These are phyloP conservation scores for Zelostemma sp. DNA, from an alignment of 1,140 invertebrate species.

Conservation along the genomic window DNA sequence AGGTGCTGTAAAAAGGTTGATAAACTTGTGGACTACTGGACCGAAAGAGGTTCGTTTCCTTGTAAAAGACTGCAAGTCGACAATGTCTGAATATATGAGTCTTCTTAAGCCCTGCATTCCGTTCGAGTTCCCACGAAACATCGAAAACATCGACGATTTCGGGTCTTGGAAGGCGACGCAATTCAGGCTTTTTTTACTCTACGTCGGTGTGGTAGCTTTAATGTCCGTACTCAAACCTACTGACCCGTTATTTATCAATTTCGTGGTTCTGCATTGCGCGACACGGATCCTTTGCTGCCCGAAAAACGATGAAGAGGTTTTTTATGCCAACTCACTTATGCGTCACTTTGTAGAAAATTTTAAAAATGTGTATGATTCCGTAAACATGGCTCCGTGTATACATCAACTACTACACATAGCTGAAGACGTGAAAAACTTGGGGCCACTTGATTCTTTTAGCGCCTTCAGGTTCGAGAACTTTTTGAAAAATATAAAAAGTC, in stretches of 20 bases:
- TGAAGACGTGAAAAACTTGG: conserved; percentile 5
- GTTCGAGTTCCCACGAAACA: conserved; percentile 5
- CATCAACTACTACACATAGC: conserved; percentile 4
- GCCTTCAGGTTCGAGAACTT: conserved; percentile 10
- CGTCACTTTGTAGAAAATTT: conserved; percentile 2
- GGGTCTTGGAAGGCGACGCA: conserved; percentile 37
- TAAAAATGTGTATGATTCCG: neutral
- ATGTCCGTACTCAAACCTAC: neutral
- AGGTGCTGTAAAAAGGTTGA: conserved; percentile 7
- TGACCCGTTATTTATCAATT: neutral
- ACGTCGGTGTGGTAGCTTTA: conserved; percentile 19
- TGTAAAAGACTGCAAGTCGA: neutral
- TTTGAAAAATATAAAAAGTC: neutral
- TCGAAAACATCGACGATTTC: conserved; percentile 11
- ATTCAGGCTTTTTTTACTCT: conserved; percentile 33
- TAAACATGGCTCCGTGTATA: neutral
- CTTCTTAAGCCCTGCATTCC: conserved; percentile 3
- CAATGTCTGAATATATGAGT: neutral
- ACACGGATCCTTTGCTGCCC: neutral
- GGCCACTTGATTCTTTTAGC: conserved; percentile 3
- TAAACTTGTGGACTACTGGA: conserved; percentile 1
- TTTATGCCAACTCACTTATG: neutral
- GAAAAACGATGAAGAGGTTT: neutral
- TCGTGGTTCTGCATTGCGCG: neutral
- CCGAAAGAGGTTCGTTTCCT: neutral